phyloP scores from a whole-genome alignment of 2,797 vertebrate species.

The Telmatherina bonti region DNA sequence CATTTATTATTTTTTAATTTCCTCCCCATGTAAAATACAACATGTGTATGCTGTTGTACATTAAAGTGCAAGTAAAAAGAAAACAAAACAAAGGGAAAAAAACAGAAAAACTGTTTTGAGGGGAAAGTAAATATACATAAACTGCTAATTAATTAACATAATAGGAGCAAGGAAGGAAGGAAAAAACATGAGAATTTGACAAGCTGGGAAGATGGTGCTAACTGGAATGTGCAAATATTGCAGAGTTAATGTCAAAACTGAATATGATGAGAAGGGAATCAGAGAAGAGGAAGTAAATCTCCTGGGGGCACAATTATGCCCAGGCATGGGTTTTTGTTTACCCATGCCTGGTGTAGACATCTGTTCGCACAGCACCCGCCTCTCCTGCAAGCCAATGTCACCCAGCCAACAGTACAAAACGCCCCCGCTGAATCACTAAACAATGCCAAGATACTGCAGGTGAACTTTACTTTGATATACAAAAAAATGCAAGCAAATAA shows the following conservation, averaged over 20 bases:
- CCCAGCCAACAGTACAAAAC: slow-evolving; percentile 68
- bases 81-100: too few relatives aligned
- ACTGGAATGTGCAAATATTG: slow-evolving; percentile 26
- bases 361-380: slow-evolving; percentile 77
- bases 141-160: too few relatives aligned
- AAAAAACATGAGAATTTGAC: slow-evolving; percentile 6
- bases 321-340: slow-evolving; percentile 72
- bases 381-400: slow-evolving; percentile 71
- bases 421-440: slow-evolving; percentile 70
- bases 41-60: too few relatives aligned
- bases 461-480: slow-evolving; percentile 11
- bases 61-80: too few relatives aligned
- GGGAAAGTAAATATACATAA: too few relatives aligned
- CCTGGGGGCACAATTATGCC: slow-evolving; percentile 61
- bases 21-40: too few relatives aligned
- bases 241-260: slow-evolving; percentile 10
- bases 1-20: too few relatives aligned
- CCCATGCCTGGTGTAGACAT: slow-evolving; percentile 75
- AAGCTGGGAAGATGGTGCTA: slow-evolving; percentile 10
- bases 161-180: not conserved
- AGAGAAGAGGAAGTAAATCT: slow-evolving; percentile 52
- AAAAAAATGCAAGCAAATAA: not conserved
- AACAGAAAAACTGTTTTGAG: too few relatives aligned
- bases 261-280: slow-evolving; percentile 31
- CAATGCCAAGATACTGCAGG: slow-evolving; percentile 52